Conservation (phyloP, 2,797 vertebrate species). For the Micromesistius poutassou region DNA sequence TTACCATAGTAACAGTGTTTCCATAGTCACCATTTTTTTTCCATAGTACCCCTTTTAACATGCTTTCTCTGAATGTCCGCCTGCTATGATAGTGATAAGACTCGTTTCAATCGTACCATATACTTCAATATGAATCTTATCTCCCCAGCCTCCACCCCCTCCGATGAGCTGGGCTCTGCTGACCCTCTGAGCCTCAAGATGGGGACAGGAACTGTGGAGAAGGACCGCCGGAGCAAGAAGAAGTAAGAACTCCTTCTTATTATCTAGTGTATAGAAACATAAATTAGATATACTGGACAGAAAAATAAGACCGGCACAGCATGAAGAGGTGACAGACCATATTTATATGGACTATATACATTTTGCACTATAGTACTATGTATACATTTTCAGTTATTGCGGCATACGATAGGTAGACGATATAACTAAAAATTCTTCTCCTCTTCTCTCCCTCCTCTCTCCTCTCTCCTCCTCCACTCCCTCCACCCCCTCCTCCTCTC, state of each 20-base stretch:
- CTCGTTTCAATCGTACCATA: neutral
- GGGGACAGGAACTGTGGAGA: slow-evolving; percentile 83
- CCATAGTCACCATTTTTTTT: neutral
- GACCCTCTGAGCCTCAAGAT: slow-evolving; percentile 89
- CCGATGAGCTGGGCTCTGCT: slow-evolving; percentile 82
- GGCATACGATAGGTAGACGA: neutral
- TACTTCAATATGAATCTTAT: slow-evolving; percentile 16
- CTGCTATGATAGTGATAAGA: neutral
- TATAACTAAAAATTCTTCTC: neutral
- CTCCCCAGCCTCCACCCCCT: slow-evolving; percentile 84
- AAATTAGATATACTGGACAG: too few relatives aligned
- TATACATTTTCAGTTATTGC: neutral
- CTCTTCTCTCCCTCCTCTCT: neutral
- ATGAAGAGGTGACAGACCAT: too few relatives aligned
- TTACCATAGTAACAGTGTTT: neutral
- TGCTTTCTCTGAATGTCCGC: neutral
- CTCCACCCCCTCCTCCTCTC: slow-evolving; percentile 6
- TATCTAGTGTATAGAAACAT: too few relatives aligned
- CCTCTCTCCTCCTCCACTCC: neutral
- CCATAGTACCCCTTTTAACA: neutral
- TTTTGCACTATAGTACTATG: too few relatives aligned
- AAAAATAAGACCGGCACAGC: too few relatives aligned
- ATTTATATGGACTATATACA: too few relatives aligned
- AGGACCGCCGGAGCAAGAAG: slow-evolving; percentile 90
- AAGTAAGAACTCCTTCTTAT: slow-evolving; percentile 73